Conservation (phyloP, 2,888 invertebrate species). For the Chrysopilus asiliformis region DNA sequence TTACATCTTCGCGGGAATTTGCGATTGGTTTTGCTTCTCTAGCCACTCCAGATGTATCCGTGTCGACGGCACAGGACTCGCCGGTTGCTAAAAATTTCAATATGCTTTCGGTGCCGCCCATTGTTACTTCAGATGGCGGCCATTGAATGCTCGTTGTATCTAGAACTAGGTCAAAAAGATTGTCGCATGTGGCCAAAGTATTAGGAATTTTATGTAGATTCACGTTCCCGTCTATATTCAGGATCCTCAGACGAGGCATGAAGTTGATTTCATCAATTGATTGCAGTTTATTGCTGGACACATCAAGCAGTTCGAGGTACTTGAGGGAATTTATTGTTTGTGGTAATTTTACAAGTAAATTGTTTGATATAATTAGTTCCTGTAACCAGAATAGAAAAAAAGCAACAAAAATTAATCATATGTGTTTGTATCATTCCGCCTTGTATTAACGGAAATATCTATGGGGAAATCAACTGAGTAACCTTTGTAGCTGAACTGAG, state of each 20-base stretch:
- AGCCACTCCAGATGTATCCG: slow-evolving; percentile 1
- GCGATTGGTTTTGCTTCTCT: slow-evolving; percentile 6
- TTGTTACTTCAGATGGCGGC: slow-evolving; percentile 48
- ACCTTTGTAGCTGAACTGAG: too few species aligned
- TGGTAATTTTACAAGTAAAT: slow-evolving; percentile 55
- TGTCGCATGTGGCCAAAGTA: slow-evolving; percentile 49
- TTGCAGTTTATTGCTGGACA: slow-evolving; percentile 55
- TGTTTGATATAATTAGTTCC: slow-evolving; percentile 63
- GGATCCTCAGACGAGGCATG: slow-evolving; percentile 44
- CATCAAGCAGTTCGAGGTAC: slow-evolving; percentile 52
- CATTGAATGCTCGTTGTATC: slow-evolving; percentile 48
- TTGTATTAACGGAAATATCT: too few species aligned
- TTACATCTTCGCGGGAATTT: slow-evolving; percentile 16
- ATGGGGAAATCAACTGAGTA: too few species aligned
- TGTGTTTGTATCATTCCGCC: too few species aligned
- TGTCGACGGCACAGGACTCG: slow-evolving; percentile 19
- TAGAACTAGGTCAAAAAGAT: slow-evolving; percentile 46
- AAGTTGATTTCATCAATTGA: slow-evolving; percentile 23
- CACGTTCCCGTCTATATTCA: slow-evolving; percentile 48
- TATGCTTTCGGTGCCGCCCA: slow-evolving; percentile 47
- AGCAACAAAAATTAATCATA: slow-evolving; percentile 3
- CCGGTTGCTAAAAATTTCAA: slow-evolving; percentile 49
- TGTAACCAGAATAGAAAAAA: slow-evolving; percentile 20
- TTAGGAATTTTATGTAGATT: slow-evolving; percentile 46
- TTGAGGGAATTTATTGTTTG: slow-evolving; percentile 49